Evolutionary conservation across 2,113 vertebrate genomes (phyloP).

Genomic region (Sarotherodon lohbergeri): DNA sequence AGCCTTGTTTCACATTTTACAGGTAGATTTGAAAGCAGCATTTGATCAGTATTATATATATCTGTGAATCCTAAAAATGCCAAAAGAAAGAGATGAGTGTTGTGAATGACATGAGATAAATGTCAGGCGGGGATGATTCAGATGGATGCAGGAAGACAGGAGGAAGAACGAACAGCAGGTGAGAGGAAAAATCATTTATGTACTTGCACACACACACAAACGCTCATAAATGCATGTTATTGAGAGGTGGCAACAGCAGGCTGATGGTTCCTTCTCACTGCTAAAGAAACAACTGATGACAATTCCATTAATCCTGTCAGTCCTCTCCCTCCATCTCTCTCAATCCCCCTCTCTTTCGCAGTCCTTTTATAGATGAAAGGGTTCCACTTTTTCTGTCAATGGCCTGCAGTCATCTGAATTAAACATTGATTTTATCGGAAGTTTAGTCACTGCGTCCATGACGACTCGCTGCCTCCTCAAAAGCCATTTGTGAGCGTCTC

Average conservation of each 20-base stretch:
- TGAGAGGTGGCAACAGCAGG: slow-evolving; percentile 4
- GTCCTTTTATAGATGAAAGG: slow-evolving; percentile 78
- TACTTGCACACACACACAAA: neutral
- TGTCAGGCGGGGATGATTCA: neutral
- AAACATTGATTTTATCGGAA: slow-evolving; percentile 79
- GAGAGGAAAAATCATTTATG: slow-evolving; percentile 1
- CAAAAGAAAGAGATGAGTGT: neutral
- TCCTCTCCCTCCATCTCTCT: slow-evolving; percentile 42
- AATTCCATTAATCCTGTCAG: slow-evolving; percentile 65
- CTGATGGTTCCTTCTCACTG: slow-evolving; percentile 16
- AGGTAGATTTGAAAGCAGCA: neutral
- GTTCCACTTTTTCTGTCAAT: slow-evolving; percentile 74
- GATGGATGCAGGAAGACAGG: neutral
- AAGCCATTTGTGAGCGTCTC: slow-evolving; percentile 14
- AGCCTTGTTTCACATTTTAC: neutral
- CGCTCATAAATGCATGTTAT: neutral
- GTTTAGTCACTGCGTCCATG: slow-evolving; percentile 63
- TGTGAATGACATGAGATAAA: neutral
- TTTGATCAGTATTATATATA: neutral
- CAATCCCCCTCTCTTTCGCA: slow-evolving; percentile 44
- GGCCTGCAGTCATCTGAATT: slow-evolving; percentile 78
- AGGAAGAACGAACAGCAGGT: slow-evolving; percentile 23
- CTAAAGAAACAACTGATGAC: slow-evolving; percentile 66
- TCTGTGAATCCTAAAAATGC: neutral
- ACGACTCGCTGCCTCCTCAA: slow-evolving; percentile 39